These are phyloP conservation scores for Drosophila affinis DNA, from an alignment of 2,888 invertebrate genomes.

Conservation along the genomic window DNA sequence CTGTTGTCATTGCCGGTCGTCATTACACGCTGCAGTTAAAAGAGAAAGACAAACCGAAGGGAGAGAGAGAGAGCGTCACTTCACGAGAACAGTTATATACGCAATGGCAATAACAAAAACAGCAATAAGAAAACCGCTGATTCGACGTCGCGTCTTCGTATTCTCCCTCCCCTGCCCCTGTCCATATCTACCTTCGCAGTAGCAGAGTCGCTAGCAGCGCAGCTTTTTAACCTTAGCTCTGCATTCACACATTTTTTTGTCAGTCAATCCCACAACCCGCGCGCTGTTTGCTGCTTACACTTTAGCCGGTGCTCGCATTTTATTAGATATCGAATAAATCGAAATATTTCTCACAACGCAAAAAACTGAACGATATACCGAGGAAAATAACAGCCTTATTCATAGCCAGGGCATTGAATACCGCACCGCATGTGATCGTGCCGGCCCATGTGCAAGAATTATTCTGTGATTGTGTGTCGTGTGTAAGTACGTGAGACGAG, in stretches of 20 bases:
- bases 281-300: conserved; percentile 51
- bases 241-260: conserved; percentile 58
- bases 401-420: conserved; percentile 34
- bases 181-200: background rate
- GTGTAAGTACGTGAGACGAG: conserved; percentile 37
- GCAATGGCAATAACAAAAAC: conserved; percentile 9
- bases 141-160: conserved; percentile 13
- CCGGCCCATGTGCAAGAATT: conserved; percentile 36
- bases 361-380: conserved; percentile 19
- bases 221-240: conserved; percentile 70
- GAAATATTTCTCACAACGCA: conserved; percentile 36
- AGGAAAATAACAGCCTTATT: conserved; percentile 35
- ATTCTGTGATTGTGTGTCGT: conserved; percentile 23
- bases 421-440: conserved; percentile 59
- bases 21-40: conserved; percentile 41
- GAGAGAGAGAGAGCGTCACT: conserved; percentile 47
- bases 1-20: conserved; percentile 34
- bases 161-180: conserved; percentile 1
- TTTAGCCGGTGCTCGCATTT: conserved; percentile 35
- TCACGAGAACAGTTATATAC: conserved; percentile 42
- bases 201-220: conserved; percentile 28
- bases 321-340: conserved; percentile 39
- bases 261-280: conserved; percentile 66
- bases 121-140: conserved; percentile 15
- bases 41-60: conserved; percentile 12